Evolutionary conservation across 1,140 invertebrate species (phyloP).

Genomic region (Lasioglossum albipes): DNA sequence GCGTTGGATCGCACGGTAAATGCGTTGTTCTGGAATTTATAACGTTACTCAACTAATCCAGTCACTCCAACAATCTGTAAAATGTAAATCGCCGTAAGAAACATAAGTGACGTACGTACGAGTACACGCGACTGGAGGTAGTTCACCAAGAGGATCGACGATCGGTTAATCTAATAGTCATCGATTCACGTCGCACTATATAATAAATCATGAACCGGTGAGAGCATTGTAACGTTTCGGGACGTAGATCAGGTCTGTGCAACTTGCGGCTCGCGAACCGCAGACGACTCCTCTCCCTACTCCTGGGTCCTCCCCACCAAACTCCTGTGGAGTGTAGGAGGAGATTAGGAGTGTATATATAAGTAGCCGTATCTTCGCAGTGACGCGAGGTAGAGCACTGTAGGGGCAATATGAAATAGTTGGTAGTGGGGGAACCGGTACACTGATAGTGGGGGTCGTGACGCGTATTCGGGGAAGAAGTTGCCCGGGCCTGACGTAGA

Average conservation of each 20-base stretch:
- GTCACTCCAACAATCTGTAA: slow-evolving; percentile 50
- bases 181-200: not conserved
- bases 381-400: too few species aligned
- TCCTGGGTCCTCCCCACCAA: too few species aligned
- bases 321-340: too few species aligned
- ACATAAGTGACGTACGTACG: slow-evolving; percentile 42
- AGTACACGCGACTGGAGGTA: slow-evolving; percentile 24
- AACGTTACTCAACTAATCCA: slow-evolving; percentile 31
- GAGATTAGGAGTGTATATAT: too few species aligned
- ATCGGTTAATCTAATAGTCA: not conserved
- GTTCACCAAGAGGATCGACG: slow-evolving; percentile 15
- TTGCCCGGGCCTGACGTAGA: not conserved
- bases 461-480: too few species aligned
- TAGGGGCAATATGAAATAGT: too few species aligned
- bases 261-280: too few species aligned
- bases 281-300: too few species aligned
- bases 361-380: too few species aligned
- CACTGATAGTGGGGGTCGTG: too few species aligned
- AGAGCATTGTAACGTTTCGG: not conserved
- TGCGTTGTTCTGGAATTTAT: slow-evolving; percentile 50
- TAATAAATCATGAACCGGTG: not conserved
- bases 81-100: slow-evolving; percentile 45
- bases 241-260: not conserved
- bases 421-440: too few species aligned
- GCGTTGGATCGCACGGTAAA: slow-evolving; percentile 32